Evolutionary conservation across 2,113 vertebrate genomes (phyloP), one percentile per base, ranked within the genome.

Genomic region (Ictalurus punctatus): DNA sequence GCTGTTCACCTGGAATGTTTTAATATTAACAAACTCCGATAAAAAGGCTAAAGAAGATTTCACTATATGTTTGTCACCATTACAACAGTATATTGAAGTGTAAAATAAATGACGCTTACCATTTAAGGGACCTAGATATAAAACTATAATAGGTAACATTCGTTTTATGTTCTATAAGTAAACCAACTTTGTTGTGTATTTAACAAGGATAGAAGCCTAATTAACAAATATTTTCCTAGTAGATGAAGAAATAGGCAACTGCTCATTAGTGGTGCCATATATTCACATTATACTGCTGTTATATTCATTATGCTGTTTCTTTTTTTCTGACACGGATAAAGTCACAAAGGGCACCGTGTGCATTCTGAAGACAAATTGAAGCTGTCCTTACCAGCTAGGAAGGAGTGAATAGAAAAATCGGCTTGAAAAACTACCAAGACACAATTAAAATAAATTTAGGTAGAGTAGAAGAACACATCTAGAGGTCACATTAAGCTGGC

Each of bases 381-480:
- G 83, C 86, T 86, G 90, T 76, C 69, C 48, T 58, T 83, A 61
- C 83, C 81, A 63, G 63, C 58, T 6, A 56, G 59, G 61, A 79
- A 84, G 63, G 30, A 81, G 21, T 84, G 52, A 40, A 86, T 67
- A 84, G 34, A 83, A 80, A 89, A 90, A 67, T 30, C 71, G 74
- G 58, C 82, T 27, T 87, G 87, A 89, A 90, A 87, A 63, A 92
- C 82, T 90, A 83, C 88, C 87, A 89, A 86, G 83, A 93, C 83
- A 89, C 88, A 93, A 92, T 93, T 90, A 91, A 91, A 88, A 91
- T 91, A 89, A 82, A 94, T 93, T 91, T 92, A 87, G 86, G 86
- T 85, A 79, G 83, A 90, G 82, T 37, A 44, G 88, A 87, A 92
- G 91, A 89, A 91, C 61, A 81, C 67, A 93, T 92, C 88, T 74